Base-by-base conservation (phyloP, 1,140 invertebrate species). In the Drosophila sp. region DNA sequence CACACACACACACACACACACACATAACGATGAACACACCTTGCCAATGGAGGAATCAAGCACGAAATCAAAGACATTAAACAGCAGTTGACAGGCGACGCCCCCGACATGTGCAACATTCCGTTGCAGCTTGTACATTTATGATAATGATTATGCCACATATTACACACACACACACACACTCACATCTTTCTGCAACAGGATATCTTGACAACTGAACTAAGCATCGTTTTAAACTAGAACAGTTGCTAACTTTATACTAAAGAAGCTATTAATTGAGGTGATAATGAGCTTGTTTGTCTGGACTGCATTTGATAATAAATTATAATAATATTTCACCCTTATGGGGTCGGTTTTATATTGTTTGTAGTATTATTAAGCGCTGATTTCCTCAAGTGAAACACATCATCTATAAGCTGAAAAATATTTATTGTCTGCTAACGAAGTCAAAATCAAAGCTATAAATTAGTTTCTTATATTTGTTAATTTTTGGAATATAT, bases 41-140 rank as follows among this genome's bases (percentile, higher is more conserved):
- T 76, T 62, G 54, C 61, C 61, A 13, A 27, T 41, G 66, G 50
- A 54, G 63, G 80, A 82, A 79, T 77, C 74, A 76, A 53, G 75
- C 56, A 77, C 64, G 64, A 77, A 84, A 83, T 83, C 80, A 83
- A 83, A 82, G 73, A 74, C 72, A 76, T 32, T 48, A 57, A 83
- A 71, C 78, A 74, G 54, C 61, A 84, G 81, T 80, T 80, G 81
- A 84, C 80, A 77, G 72, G 53, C 34, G 67, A 78, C 81, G 82
- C 81, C 81, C 65, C 59, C 78, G 81, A 81, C 81, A 86, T 86
- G 81, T 86, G 81, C 81, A 86, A 78, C 74, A 48, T 61, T 54
- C n/a, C 18, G 56, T 86, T 86, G 81, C 81, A 86, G 82, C 81
- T 86, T 86, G 74, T 70, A 48, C 54, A 48, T 27, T 57, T 34